Evolutionary conservation across 1,140 invertebrate genomes (phyloP), one percentile per base, ranked within the genome.

Genomic region (Drosophila biarmipes): DNA sequence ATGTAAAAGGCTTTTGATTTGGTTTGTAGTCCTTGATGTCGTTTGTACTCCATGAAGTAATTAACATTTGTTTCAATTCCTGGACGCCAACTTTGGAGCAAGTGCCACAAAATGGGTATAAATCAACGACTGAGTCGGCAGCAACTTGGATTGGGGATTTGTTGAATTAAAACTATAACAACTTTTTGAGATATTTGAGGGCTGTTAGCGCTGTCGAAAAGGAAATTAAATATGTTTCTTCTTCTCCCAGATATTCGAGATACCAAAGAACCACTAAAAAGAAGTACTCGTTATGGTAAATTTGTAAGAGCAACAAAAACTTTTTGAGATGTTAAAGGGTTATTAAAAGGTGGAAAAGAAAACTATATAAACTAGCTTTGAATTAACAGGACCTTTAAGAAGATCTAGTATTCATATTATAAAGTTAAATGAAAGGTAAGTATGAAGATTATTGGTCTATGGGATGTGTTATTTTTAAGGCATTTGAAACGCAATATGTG

Each of bases 1-100:
- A 77, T 71, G 51, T 27, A 86, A 87, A 85, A 62, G 73, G 59
- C 61, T 69, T 77, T 82, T 76, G 53, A 79, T 89, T 79, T 71
- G 54, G 37, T 57, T 78, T 48, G 63, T 12, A 49, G 49, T 52
- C 31, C 38, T 74, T 73, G 49, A 53, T 35, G 34, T 38, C 51
- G 46, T 38, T 73, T 73, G 56, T 54, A 52, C 51, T 59, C 42
- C 57, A 73, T 63, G 31, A 42, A 62, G 58, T 78, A 81, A 87
- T 85, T 85, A 86, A 27, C 59, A 71, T 87, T 87, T 81, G 59
- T 64, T 77, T 67, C 29, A 57, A 64, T 52, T 40, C 24, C 72
- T 38, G 37, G 31, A 42, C 29, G 35, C 15, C 19, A 48, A 53
- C 21, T 40, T 17, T 12, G 4, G 19, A 53, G 40, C 5, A 6